These are phyloP conservation scores for Pseudomugil gertrudae DNA, from an alignment of 2,797 vertebrate species.

Conservation along the genomic window DNA sequence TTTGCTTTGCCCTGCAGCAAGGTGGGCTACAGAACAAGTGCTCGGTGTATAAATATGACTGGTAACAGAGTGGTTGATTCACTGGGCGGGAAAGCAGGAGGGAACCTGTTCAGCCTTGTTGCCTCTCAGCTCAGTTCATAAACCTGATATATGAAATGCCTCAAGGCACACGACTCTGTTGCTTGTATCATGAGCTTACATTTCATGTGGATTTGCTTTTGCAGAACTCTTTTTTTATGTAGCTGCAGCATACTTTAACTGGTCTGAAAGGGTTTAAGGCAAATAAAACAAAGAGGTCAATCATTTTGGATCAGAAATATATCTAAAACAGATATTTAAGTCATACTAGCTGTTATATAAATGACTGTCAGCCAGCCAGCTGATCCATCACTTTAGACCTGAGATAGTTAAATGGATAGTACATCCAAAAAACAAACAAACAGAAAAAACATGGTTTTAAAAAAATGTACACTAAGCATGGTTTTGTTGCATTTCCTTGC, in stretches of 20 bases:
- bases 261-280: slow-evolving; percentile 3
- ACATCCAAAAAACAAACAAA: no score
- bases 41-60: slow-evolving; percentile 6
- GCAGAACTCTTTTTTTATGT: slow-evolving; percentile 12
- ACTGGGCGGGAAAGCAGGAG: background rate
- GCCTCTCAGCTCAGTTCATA: slow-evolving; percentile 25
- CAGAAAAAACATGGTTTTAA: background rate
- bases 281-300: slow-evolving; percentile 11
- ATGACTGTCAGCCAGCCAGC: background rate
- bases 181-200: slow-evolving; percentile 20
- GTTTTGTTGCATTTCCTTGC: background rate
- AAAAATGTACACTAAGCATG: background rate
- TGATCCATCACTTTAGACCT: background rate
- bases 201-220: slow-evolving; percentile 30
- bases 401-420: background rate
- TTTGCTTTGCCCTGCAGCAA: slow-evolving; percentile 57
- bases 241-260: slow-evolving; percentile 6
- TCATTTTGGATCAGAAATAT: slow-evolving; percentile 5
- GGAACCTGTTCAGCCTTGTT: slow-evolving; percentile 23
- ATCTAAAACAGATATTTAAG: slow-evolving; percentile 8
- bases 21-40: slow-evolving; percentile 4
- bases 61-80: slow-evolving; percentile 27
- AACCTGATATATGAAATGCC: slow-evolving; percentile 32
- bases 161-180: slow-evolving; percentile 19
- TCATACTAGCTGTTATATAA: background rate